Conservation (phyloP, 1,140 invertebrate species). For the Lycorma delicatula region DNA sequence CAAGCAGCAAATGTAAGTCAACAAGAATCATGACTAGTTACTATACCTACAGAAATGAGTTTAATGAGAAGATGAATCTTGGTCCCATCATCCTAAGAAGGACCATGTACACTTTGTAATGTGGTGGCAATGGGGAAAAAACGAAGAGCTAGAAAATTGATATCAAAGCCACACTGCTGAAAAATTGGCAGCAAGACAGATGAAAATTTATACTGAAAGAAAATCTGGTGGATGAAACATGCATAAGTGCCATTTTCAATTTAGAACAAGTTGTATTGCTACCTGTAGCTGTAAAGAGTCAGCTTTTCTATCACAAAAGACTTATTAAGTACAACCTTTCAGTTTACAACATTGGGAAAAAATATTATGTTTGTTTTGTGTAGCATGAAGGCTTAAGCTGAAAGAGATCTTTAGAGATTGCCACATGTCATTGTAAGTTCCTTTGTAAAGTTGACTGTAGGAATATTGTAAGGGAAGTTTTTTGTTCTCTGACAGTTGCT, state of each 20-base stretch:
- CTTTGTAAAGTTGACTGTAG: not conserved
- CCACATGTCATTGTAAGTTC: not conserved
- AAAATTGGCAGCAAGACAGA: not conserved
- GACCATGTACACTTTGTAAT: slow-evolving; percentile 12
- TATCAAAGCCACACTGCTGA: slow-evolving; percentile 1
- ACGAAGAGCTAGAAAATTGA: not conserved
- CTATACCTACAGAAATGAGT: slow-evolving; percentile 6
- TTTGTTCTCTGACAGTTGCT: slow-evolving; percentile 4
- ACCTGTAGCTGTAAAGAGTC: slow-evolving; percentile 7
- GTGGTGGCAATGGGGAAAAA: not conserved
- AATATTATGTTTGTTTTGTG: slow-evolving; percentile 7
- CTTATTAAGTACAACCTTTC: slow-evolving; percentile 9
- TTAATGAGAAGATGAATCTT: slow-evolving; percentile 5
- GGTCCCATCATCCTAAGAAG: slow-evolving; percentile 7
- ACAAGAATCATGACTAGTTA: slow-evolving; percentile 1
- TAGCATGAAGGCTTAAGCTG: slow-evolving; percentile 9
- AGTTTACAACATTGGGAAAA: slow-evolving; percentile 1
- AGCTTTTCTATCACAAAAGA: slow-evolving; percentile 4
- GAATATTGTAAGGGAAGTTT: not conserved
- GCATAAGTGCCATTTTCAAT: not conserved
- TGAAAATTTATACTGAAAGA: not conserved
- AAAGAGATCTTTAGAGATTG: slow-evolving; percentile 6
- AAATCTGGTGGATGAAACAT: no score
- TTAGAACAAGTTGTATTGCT: slow-evolving; percentile 4
- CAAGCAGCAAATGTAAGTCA: not conserved